Evolutionary conservation across 2,113 vertebrate species (phyloP).

Genomic region (Hydrochoerus hydrochaeris): DNA sequence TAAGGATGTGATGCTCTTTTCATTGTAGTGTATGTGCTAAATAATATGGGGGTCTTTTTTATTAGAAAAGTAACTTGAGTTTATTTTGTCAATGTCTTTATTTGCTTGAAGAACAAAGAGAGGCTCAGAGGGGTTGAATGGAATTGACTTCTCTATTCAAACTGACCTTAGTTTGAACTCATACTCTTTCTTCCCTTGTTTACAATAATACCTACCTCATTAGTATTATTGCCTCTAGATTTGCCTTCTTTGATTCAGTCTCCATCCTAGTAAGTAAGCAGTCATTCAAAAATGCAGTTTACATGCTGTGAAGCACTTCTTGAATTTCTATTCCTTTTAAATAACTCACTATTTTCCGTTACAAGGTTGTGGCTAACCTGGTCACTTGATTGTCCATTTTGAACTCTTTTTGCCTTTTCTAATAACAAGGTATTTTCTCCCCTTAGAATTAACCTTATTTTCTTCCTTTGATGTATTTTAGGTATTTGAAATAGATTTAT

Average conservation of each 20-base stretch:
- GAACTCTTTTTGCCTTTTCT: not conserved
- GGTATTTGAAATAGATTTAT: slow-evolving; percentile 15
- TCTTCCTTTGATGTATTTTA: not conserved
- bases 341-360: not conserved
- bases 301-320: not conserved
- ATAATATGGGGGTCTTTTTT: not conserved
- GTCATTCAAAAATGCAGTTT: not conserved
- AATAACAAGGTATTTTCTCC: not conserved
- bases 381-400: not conserved
- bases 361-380: not conserved
- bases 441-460: not conserved
- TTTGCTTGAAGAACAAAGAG: not conserved
- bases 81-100: not conserved
- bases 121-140: not conserved
- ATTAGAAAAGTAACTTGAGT: not conserved
- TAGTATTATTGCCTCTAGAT: not conserved
- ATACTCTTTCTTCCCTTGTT: not conserved
- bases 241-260: not conserved
- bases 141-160: not conserved
- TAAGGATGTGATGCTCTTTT: not conserved
- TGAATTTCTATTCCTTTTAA: not conserved
- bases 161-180: not conserved
- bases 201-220: not conserved
- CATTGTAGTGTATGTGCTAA: not conserved
- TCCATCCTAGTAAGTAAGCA: too few relatives aligned